Evolutionary conservation across 2,113 vertebrate genomes (phyloP).

Genomic region (Silurus glanis): DNA sequence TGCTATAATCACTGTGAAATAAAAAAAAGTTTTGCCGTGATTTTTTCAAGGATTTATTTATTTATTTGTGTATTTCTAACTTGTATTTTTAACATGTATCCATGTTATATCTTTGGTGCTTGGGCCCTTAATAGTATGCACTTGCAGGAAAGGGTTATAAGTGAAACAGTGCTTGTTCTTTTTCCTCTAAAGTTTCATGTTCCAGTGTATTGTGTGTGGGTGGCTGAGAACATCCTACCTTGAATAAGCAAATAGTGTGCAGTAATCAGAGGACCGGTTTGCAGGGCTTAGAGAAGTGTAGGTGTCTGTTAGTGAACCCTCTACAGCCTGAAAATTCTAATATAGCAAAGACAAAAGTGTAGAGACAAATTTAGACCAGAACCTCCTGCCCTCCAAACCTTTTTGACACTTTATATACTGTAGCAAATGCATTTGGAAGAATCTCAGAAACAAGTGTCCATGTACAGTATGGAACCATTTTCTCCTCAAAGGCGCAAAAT

Average conservation of each 20-base stretch:
- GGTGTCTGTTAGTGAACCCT: background rate
- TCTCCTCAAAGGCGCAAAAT: too few relatives aligned
- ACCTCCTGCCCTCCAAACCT: too few relatives aligned
- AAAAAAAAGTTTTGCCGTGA: background rate
- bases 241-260: constrained; percentile 3
- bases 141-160: background rate
- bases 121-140: background rate
- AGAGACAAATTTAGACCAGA: too few relatives aligned
- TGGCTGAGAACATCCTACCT: background rate
- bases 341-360: background rate
- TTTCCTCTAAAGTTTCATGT: background rate
- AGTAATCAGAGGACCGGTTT: constrained; percentile 27
- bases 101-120: background rate
- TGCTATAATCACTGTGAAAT: background rate
- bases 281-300: background rate
- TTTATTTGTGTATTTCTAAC: too few relatives aligned
- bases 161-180: background rate
- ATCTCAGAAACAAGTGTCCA: too few relatives aligned
- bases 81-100: background rate
- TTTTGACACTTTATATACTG: too few relatives aligned
- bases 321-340: constrained; percentile 2
- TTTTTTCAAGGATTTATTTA: too few relatives aligned
- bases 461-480: too few relatives aligned
- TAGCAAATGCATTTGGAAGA: too few relatives aligned
- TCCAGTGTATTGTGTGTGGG: constrained; percentile 11